Percentiles rank a stretch among this genome's conserved stretches.
These are phyloP conservation scores for Pollachius pollachius DNA, from an alignment of 2,113 vertebrate genomes.

Conservation along the genomic window DNA sequence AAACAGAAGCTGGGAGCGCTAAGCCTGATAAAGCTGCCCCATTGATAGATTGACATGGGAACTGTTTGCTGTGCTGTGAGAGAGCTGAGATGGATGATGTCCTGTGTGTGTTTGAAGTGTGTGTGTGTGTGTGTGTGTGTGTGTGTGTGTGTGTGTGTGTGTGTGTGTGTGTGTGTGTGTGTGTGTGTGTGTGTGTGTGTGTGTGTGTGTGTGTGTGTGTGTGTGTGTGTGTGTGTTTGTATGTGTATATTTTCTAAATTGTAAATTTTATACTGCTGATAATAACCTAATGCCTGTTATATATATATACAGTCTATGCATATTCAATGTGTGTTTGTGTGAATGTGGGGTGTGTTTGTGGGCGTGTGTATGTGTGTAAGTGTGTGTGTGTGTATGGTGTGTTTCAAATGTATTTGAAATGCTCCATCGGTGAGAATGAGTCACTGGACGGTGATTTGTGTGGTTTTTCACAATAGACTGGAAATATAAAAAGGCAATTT, in stretches of 20 bases:
- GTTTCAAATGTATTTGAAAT: not conserved
- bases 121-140: not conserved
- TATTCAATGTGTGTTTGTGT: slow-evolving; percentile 5
- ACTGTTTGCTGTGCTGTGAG: not conserved
- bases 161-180: slow-evolving; percentile 17
- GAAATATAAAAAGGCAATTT: slow-evolving; percentile 10
- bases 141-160: not conserved
- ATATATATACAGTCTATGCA: not conserved
- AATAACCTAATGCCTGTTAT: no score
- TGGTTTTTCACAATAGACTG: slow-evolving; percentile 3
- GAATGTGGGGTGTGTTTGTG: no score
- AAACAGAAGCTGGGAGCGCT: not conserved
- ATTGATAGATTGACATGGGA: slow-evolving; percentile 19
- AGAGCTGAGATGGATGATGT: not conserved
- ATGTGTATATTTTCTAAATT: not conserved
- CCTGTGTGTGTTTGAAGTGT: no score
- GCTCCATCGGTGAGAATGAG: not conserved
- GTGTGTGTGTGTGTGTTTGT: not conserved
- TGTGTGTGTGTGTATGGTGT: not conserved
- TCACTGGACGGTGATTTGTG: slow-evolving; percentile 5
- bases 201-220: slow-evolving; percentile 12
- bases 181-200: not conserved
- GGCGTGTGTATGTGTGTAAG: no score
- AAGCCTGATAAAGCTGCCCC: slow-evolving; percentile 15
- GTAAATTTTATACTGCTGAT: no score